A percentile compares a stretch with the other conserved stretches of the same genome.
Conservation (phyloP, 2,797 vertebrate genomes). For the Eurystomus glaucurus region DNA sequence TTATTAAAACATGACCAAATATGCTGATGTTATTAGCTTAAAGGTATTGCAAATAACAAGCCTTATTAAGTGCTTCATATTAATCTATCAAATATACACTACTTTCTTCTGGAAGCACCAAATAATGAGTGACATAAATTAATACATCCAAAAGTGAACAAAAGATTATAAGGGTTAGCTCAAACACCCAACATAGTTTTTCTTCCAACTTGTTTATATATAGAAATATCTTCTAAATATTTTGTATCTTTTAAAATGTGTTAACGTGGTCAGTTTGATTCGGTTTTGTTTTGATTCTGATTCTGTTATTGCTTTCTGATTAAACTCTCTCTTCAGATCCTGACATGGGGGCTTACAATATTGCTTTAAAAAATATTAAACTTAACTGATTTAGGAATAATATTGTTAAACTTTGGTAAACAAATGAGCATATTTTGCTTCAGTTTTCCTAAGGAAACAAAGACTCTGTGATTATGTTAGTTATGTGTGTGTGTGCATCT, state of each 20-base stretch:
- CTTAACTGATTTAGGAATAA: not conserved
- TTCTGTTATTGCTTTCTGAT: not conserved
- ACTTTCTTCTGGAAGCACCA: not conserved
- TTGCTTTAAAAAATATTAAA: not conserved
- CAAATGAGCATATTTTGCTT: not conserved
- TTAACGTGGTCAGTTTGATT: not conserved
- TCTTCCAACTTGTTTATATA: not conserved
- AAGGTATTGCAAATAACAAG: not conserved
- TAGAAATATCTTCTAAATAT: not conserved
- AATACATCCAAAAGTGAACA: not conserved
- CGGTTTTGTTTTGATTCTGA: too few relatives aligned
- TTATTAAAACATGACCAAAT: not conserved
- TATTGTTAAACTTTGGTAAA: not conserved
- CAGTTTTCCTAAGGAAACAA: not conserved
- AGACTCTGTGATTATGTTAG: not conserved
- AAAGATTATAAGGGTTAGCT: not conserved
- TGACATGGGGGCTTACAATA: not conserved
- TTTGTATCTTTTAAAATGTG: not conserved
- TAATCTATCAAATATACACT: not conserved
- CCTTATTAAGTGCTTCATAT: not conserved
- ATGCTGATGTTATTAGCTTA: not conserved
- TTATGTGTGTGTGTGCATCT: not conserved
- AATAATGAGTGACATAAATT: not conserved
- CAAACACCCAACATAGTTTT: not conserved
- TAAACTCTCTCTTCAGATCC: not conserved